phyloP scores from a whole-genome alignment of 2,113 vertebrate species.

The Saimiri boliviensis region DNA sequence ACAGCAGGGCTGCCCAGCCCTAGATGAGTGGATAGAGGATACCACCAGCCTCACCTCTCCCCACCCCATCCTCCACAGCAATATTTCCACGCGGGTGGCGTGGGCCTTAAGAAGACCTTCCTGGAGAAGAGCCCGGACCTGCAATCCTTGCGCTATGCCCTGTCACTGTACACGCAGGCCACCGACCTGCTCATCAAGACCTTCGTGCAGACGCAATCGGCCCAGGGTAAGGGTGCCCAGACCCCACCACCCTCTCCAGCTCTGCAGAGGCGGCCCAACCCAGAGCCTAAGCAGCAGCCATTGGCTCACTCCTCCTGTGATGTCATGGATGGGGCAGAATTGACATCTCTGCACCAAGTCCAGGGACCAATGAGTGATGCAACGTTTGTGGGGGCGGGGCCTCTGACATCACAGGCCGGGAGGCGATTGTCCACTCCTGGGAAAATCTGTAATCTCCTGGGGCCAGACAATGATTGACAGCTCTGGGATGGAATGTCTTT shows the following conservation, averaged over 20 bases:
- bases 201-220: constrained; percentile 95
- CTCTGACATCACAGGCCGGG: not conserved
- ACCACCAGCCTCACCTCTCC: not conserved
- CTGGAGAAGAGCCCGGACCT: constrained; percentile 98
- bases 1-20: not conserved
- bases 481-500: too few species aligned
- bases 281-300: not conserved
- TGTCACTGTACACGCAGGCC: constrained; percentile 98
- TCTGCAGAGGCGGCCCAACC: not conserved
- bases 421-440: not conserved
- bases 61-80: constrained; percentile 84
- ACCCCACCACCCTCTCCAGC: accelerated
- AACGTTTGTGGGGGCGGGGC: not conserved
- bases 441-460: not conserved
- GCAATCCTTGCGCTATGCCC: constrained; percentile 95
- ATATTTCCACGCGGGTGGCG: constrained; percentile 98
- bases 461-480: not conserved
- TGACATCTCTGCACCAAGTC: not conserved
- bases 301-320: not conserved
- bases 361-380: not conserved
- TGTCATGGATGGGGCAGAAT: accelerated
- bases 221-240: constrained; percentile 89
- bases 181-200: constrained; percentile 98
- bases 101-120: constrained; percentile 98
- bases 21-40: not conserved